These are phyloP conservation scores for Trissolcus japonicus DNA, from an alignment of 2,888 invertebrate genomes.

Conservation along the genomic window DNA sequence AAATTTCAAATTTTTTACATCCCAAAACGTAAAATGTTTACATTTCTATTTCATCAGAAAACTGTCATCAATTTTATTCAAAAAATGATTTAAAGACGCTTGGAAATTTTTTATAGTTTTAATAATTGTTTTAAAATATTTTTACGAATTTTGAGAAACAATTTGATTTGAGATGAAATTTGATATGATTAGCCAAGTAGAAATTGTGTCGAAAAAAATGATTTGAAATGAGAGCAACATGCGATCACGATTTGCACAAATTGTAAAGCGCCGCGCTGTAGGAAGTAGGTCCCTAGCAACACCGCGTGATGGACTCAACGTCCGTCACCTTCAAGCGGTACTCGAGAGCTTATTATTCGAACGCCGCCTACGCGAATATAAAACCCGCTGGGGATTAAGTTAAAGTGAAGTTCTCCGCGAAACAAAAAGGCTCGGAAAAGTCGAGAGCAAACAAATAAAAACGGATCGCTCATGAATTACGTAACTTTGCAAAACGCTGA, in stretches of 20 bases:
- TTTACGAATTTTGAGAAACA: no score
- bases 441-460: constrained; percentile 37
- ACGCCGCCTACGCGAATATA: constrained; percentile 44
- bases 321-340: constrained; percentile 51
- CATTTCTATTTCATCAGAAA: no score
- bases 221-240: no score
- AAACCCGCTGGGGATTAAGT: constrained; percentile 45
- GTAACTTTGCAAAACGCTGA: constrained; percentile 22
- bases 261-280: constrained; percentile 17
- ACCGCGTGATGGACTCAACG: constrained; percentile 40
- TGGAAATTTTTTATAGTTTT: no score
- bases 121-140: no score
- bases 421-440: constrained; percentile 44
- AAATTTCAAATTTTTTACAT: no score
- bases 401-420: constrained; percentile 44
- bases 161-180: no score
- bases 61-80: no score
- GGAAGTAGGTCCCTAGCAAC: constrained; percentile 49
- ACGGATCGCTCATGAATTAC: constrained; percentile 41
- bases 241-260: constrained; percentile 25
- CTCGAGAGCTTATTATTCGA: constrained; percentile 44
- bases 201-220: no score
- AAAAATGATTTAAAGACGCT: no score
- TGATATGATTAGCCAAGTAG: no score
- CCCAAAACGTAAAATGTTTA: no score